A percentile compares a stretch with the other conserved stretches of the same genome.
These are phyloP conservation scores for Protobothrops mucrosquamatus DNA, from an alignment of 2,113 vertebrate species.

Conservation along the genomic window DNA sequence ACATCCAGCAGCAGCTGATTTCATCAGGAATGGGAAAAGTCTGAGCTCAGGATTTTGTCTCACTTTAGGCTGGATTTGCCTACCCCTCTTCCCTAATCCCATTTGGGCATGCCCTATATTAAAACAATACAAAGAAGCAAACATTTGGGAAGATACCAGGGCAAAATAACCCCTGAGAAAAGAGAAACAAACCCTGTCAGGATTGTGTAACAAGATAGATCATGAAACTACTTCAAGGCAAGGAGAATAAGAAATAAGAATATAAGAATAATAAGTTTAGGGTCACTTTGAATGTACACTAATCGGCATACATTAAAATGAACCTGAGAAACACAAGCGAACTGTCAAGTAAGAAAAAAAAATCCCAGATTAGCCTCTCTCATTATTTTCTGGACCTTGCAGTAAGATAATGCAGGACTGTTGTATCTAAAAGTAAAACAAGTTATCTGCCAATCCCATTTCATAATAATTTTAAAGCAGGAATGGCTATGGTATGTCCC, in stretches of 20 bases:
- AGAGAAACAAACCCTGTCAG: background rate
- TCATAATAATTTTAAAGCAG: background rate
- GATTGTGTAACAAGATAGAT: background rate
- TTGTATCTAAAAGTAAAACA: background rate
- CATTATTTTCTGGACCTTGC: background rate
- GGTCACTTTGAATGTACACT: too few species aligned
- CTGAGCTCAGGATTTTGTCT: background rate
- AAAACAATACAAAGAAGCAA: background rate
- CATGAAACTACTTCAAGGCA: background rate
- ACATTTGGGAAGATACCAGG: background rate
- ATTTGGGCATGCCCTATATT: background rate
- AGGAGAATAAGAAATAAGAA: background rate
- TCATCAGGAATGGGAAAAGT: background rate
- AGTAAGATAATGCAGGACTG: background rate
- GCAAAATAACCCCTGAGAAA: background rate
- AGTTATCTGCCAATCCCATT: background rate
- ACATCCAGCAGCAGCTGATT: background rate
- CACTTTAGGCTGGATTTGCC: background rate
- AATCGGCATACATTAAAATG: too few species aligned
- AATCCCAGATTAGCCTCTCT: background rate
- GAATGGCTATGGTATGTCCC: background rate
- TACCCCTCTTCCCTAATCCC: background rate
- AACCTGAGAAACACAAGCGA: background rate
- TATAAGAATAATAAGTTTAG: too few species aligned
- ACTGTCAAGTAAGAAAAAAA: background rate